Percentiles rank a stretch among this genome's conserved stretches.
Conservation (phyloP, 2,797 vertebrate genomes). For the Falco novaeseelandiae region DNA sequence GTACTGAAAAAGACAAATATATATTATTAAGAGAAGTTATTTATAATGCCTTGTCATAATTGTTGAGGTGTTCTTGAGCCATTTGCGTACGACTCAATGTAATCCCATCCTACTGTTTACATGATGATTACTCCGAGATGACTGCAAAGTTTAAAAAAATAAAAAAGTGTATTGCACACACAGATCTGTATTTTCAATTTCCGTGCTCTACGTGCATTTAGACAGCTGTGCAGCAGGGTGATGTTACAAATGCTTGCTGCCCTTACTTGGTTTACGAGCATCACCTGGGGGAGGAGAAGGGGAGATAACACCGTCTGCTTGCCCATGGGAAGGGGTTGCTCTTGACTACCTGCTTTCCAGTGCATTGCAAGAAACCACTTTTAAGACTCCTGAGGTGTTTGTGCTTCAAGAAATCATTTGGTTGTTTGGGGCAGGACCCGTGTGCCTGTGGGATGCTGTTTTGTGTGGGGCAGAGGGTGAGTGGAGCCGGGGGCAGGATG, state of each 20-base stretch:
- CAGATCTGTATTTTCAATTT: constrained; percentile 12
- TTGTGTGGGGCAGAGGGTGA: neutral
- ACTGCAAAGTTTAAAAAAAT: constrained; percentile 80
- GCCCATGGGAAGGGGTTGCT: neutral
- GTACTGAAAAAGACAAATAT: constrained; percentile 80
- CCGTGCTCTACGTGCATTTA: neutral
- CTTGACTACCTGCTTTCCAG: neutral
- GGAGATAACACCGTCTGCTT: neutral
- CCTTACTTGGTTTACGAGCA: neutral
- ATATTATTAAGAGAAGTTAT: constrained; percentile 83
- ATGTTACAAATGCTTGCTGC: neutral
- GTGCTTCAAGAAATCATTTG: fast-evolving
- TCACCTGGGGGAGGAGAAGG: neutral
- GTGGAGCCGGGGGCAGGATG: fast-evolving
- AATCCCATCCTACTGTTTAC: constrained; percentile 85
- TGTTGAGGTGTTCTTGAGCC: constrained; percentile 81
- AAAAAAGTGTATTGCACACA: constrained; percentile 79
- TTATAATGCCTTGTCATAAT: constrained; percentile 84
- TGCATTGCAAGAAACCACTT: neutral
- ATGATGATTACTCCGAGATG: constrained; percentile 80
- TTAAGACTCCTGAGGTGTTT: neutral
- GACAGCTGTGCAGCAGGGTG: fast-evolving
- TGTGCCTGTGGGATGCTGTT: neutral
- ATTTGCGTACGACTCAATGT: constrained; percentile 80
- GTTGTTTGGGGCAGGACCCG: neutral